Evolutionary conservation across 2,888 invertebrate species (phyloP).

Genomic region (Ligdia adustata): DNA sequence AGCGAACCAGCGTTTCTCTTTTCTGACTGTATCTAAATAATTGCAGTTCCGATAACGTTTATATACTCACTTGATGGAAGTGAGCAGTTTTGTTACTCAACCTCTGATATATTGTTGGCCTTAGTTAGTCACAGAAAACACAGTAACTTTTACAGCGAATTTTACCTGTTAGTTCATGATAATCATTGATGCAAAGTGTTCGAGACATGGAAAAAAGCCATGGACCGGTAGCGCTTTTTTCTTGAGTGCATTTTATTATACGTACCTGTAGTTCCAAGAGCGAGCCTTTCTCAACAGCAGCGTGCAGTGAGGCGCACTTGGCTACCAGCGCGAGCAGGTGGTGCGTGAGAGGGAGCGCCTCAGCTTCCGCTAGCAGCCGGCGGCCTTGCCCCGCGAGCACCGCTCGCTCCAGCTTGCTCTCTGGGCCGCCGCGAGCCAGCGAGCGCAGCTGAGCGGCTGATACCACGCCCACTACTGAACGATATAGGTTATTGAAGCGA

Average conservation of each 20-base stretch:
- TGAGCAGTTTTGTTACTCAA: no score
- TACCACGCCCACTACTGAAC: conserved; percentile 61
- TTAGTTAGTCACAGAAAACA: no score
- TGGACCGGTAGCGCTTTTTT: not conserved
- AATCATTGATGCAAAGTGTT: no score
- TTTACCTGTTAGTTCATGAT: no score
- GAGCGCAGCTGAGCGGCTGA: conserved; percentile 67
- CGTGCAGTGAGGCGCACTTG: conserved; percentile 90
- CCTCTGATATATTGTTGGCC: no score
- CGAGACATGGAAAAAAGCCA: not conserved
- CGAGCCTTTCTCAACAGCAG: conserved; percentile 89
- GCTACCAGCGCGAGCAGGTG: conserved; percentile 87
- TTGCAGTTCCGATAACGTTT: no score
- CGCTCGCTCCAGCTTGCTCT: conserved; percentile 72
- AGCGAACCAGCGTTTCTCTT: no score
- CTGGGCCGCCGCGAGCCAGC: conserved; percentile 66
- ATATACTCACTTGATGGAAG: no score
- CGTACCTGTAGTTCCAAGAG: conserved; percentile 86
- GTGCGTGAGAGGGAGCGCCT: conserved; percentile 56
- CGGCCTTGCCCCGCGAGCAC: conserved; percentile 74
- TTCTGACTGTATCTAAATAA: no score
- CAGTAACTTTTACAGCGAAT: no score
- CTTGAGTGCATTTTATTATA: conserved; percentile 42
- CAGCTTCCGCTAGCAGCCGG: conserved; percentile 64
- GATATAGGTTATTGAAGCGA: no score